A percentile compares a stretch with the other conserved stretches of the same genome.
Evolutionary conservation across 1,140 invertebrate species (phyloP).

Genomic region (Drosophila varians): DNA sequence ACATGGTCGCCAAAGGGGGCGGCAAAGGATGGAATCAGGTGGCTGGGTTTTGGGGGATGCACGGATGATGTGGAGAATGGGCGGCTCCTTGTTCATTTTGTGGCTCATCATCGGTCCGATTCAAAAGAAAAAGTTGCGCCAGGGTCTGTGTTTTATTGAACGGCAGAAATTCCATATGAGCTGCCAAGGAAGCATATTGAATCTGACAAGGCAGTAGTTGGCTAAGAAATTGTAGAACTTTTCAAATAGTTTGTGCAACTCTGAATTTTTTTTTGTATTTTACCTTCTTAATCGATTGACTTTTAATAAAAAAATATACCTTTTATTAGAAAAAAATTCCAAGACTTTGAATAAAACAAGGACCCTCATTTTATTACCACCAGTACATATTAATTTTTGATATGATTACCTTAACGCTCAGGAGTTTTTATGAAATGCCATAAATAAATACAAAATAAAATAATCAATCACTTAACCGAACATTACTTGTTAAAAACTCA

Average conservation of each 20-base stretch:
- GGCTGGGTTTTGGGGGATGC: neutral
- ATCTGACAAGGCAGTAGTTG: neutral
- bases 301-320: neutral
- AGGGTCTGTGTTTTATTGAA: constrained; percentile 9
- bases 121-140: constrained; percentile 4
- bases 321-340: too few relatives aligned
- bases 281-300: neutral
- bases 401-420: too few relatives aligned
- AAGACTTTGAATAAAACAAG: too few relatives aligned
- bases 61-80: neutral
- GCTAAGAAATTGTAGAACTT: neutral
- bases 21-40: neutral
- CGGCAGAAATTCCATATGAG: neutral
- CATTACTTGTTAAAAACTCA: neutral
- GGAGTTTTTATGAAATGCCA: too few relatives aligned
- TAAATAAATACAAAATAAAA: too few relatives aligned
- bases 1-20: neutral
- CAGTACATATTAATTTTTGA: too few relatives aligned
- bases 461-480: neutral
- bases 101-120: constrained; percentile 34
- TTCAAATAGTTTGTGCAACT: neutral
- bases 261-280: neutral
- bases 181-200: neutral
- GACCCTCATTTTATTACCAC: too few relatives aligned
- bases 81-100: constrained; percentile 20